Evolutionary conservation across 1,140 invertebrate species (phyloP).

Genomic region (Teleogryllus occipitalis): DNA sequence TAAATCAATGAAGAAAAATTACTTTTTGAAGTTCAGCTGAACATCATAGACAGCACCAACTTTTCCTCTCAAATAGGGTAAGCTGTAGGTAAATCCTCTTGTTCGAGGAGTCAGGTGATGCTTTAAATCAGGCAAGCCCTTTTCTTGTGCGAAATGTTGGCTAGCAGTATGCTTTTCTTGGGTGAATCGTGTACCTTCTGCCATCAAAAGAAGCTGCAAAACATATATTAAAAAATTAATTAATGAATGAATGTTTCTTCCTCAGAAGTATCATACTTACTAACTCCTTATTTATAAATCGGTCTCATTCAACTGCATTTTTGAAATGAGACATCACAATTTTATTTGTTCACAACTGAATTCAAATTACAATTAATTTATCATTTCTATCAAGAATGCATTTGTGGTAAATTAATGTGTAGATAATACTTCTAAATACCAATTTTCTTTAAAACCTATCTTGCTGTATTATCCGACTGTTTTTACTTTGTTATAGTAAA

Average conservation of each 20-base stretch:
- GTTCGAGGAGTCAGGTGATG: conserved; percentile 89
- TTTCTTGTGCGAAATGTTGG: conserved; percentile 76
- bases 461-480: too few species aligned
- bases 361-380: too few species aligned
- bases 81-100: conserved; percentile 76
- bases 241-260: too few species aligned
- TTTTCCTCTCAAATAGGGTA: conserved; percentile 62
- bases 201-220: conserved; percentile 76
- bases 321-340: too few species aligned
- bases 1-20: conserved; percentile 20
- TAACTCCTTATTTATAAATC: too few species aligned
- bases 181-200: conserved; percentile 91
- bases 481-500: too few species aligned
- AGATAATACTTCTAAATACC: too few species aligned
- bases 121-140: conserved; percentile 75
- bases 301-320: too few species aligned
- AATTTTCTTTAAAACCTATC: too few species aligned
- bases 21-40: conserved; percentile 67
- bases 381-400: too few species aligned
- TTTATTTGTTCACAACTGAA: too few species aligned
- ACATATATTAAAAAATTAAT: conserved; percentile 12
- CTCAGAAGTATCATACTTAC: not conserved
- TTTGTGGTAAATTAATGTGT: too few species aligned
- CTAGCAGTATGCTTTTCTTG: conserved; percentile 78
- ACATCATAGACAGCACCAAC: conserved; percentile 80